Conservation (phyloP, 2,797 vertebrate species). For the Gambusia yucatana region DNA sequence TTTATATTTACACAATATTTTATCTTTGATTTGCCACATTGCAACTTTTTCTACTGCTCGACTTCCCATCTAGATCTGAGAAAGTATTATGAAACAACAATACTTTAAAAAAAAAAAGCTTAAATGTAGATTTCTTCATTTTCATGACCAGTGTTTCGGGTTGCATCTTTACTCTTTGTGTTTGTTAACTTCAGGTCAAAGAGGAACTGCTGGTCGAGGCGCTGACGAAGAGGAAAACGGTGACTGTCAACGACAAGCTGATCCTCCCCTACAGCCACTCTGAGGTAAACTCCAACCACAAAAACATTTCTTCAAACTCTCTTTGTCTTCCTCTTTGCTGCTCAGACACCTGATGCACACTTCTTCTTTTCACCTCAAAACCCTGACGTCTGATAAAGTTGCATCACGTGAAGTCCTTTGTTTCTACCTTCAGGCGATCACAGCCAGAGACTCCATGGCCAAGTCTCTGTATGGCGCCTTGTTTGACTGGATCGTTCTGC, state of each 20-base stretch:
- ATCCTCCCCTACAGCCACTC: slow-evolving; percentile 96
- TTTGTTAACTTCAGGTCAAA: slow-evolving; percentile 85
- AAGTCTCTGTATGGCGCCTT: slow-evolving; percentile 98
- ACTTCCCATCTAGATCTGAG: background rate
- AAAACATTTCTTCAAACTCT: background rate
- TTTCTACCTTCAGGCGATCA: slow-evolving; percentile 86
- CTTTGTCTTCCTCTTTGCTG: slow-evolving; percentile 15
- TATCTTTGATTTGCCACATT: background rate
- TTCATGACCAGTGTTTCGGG: background rate
- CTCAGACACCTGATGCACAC: background rate
- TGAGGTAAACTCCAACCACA: slow-evolving; percentile 77
- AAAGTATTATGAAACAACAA: background rate
- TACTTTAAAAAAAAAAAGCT: no score
- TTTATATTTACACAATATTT: background rate
- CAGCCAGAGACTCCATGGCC: slow-evolving; percentile 98
- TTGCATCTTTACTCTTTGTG: slow-evolving; percentile 1
- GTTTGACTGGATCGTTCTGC: slow-evolving; percentile 98
- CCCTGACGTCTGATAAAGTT: background rate
- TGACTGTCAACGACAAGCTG: slow-evolving; percentile 96
- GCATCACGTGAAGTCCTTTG: background rate
- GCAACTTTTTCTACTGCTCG: background rate
- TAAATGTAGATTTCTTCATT: background rate
- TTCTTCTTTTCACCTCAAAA: background rate
- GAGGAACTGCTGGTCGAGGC: slow-evolving; percentile 95
- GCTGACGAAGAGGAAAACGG: slow-evolving; percentile 96